Evolutionary conservation across 2,888 invertebrate species (phyloP).

Genomic region (Slavum lentiscoides): DNA sequence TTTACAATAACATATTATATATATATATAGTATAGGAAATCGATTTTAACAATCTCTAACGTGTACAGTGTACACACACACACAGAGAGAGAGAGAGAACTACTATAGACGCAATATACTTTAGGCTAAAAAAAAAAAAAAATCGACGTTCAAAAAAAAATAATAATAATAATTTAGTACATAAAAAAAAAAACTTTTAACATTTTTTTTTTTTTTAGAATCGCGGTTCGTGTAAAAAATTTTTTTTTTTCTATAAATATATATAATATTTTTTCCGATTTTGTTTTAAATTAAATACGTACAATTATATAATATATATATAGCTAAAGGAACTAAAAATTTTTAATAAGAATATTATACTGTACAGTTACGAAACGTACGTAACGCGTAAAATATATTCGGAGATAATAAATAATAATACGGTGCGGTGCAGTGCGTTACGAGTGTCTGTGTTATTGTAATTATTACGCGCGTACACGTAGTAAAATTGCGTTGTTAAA

Average conservation of each 20-base stretch:
- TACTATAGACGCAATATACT: not conserved
- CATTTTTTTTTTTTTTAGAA: not conserved
- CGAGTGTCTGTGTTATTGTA: too few species aligned
- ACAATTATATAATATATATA: constrained; percentile 18
- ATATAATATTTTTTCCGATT: not conserved
- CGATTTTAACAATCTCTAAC: constrained; percentile 10
- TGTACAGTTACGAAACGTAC: not conserved
- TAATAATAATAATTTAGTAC: too few species aligned
- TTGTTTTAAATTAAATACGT: constrained; percentile 17
- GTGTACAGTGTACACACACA: too few species aligned
- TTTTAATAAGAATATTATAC: constrained; percentile 24
- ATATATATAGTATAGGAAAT: constrained; percentile 11
- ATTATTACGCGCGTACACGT: too few species aligned
- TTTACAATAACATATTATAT: constrained; percentile 39
- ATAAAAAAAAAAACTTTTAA: not conserved
- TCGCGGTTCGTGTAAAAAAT: not conserved
- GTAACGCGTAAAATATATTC: not conserved
- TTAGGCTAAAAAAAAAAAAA: too few species aligned
- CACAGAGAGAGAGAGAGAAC: not conserved
- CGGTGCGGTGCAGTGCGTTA: too few species aligned
- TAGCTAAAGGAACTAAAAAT: constrained; percentile 48
- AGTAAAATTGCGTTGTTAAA: too few species aligned
- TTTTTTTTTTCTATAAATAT: constrained; percentile 12
- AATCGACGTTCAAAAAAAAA: too few species aligned
- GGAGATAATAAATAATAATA: too few species aligned